Evolutionary conservation across 2,888 invertebrate genomes (phyloP).

Genomic region (Heliconius ethilla): DNA sequence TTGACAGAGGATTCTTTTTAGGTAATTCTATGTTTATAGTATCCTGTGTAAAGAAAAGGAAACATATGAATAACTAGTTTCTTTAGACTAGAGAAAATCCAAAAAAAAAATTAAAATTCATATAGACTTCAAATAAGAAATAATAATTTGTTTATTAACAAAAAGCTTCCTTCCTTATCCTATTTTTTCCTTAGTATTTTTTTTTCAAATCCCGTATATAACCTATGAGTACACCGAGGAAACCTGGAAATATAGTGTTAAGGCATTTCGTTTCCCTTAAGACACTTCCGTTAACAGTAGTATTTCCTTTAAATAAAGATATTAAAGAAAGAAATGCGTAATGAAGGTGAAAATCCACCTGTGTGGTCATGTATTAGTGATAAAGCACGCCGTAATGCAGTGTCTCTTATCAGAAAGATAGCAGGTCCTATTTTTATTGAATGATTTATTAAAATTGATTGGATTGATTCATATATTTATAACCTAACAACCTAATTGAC

Average conservation of each 20-base stretch:
- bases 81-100: too few species aligned
- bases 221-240: not conserved
- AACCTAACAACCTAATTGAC: not conserved
- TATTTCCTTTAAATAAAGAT: not conserved
- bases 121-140: not conserved
- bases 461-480: conserved; percentile 11
- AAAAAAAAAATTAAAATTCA: not conserved
- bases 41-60: not conserved
- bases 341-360: not conserved
- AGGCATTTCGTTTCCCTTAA: not conserved
- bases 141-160: too few species aligned
- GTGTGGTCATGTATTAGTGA: conserved; percentile 11
- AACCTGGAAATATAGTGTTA: not conserved
- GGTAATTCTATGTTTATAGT: not conserved
- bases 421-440: conserved; percentile 9
- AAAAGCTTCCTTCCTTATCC: too few species aligned
- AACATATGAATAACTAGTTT: not conserved
- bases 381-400: not conserved
- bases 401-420: not conserved
- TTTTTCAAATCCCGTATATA: not conserved
- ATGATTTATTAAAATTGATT: conserved; percentile 15
- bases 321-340: not conserved
- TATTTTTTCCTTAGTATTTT: too few species aligned
- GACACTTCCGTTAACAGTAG: not conserved
- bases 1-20: not conserved